Conservation (phyloP, 2,113 vertebrate genomes). For the Tretioscincus oriximinensis region DNA sequence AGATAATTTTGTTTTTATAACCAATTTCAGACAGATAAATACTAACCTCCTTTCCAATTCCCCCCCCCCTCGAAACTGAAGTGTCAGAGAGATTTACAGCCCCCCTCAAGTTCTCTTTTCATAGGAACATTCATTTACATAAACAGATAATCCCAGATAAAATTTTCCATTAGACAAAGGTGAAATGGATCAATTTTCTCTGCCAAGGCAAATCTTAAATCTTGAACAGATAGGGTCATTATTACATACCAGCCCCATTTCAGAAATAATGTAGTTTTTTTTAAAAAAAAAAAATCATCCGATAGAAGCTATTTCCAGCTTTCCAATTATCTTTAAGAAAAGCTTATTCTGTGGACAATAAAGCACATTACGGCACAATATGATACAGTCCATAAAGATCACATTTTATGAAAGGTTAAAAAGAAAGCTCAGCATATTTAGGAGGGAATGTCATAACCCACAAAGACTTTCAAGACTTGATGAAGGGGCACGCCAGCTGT, state of each 20-base stretch:
- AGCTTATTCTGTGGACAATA: conserved; percentile 99
- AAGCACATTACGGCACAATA: conserved; percentile 99
- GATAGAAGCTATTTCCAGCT: conserved; percentile 97
- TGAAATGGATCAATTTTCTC: conserved; percentile 99
- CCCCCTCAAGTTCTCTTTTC: conserved; percentile 86
- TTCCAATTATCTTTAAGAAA: conserved; percentile 99
- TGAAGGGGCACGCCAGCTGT: conserved; percentile 61
- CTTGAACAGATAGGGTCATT: conserved; percentile 99
- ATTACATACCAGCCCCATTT: conserved; percentile 97
- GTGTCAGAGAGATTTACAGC: conserved; percentile 93
- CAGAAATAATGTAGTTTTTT: conserved; percentile 96
- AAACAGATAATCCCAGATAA: conserved; percentile 99
- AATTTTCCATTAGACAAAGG: conserved; percentile 99
- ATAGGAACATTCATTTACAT: conserved; percentile 97
- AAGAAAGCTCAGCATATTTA: conserved; percentile 99
- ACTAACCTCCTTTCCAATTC: conserved; percentile 79
- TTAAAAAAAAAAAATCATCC: conserved; percentile 76
- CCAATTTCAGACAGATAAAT: conserved; percentile 81
- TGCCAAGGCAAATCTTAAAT: conserved; percentile 99
- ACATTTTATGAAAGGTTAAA: conserved; percentile 99
- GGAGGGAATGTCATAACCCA: conserved; percentile 88
- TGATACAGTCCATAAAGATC: conserved; percentile 99
- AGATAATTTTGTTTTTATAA: conserved; percentile 86
- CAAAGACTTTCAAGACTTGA: conserved; percentile 86
- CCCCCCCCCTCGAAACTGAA: conserved; percentile 78